phyloP scores from a whole-genome alignment of 2,797 vertebrate genomes.

The Hyperoplus immaculatus region DNA sequence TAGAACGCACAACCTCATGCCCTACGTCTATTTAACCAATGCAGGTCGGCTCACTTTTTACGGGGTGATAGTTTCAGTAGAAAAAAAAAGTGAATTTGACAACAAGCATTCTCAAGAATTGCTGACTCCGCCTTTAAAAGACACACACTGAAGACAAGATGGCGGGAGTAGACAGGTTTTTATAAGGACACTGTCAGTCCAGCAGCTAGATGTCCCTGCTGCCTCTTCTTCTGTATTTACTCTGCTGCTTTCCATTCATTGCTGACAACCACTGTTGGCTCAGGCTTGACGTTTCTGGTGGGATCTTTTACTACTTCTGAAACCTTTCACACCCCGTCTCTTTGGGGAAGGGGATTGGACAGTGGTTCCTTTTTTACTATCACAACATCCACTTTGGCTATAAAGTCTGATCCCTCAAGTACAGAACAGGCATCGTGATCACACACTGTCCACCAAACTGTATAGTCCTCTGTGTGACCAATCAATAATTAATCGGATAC shows the following conservation, averaged over 20 bases:
- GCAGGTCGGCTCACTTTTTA: no score
- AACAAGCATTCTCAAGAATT: neutral
- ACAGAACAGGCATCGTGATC: conserved; percentile 8
- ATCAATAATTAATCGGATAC: conserved; percentile 63
- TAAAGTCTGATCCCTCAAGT: conserved; percentile 25
- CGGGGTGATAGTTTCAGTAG: no score
- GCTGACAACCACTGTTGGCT: conserved; percentile 3
- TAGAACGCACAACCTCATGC: no score
- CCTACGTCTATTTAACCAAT: no score
- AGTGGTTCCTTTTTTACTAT: conserved; percentile 17
- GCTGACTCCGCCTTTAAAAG: neutral
- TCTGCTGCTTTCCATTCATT: conserved; percentile 1
- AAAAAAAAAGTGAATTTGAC: no score
- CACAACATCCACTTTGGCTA: conserved; percentile 11
- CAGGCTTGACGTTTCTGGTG: conserved; percentile 26
- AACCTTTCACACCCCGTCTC: conserved; percentile 36
- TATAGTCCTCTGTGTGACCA: conserved; percentile 8
- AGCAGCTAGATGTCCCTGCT: neutral
- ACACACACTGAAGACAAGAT: neutral
- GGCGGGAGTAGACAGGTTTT: neutral
- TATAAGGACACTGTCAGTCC: neutral
- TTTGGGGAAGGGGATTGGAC: conserved; percentile 24
- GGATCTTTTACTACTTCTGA: conserved; percentile 37
- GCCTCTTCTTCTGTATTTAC: conserved; percentile 17
- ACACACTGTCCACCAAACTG: conserved; percentile 3